Evolutionary conservation across 2,797 vertebrate species (phyloP).

Genomic region (Hipposideros larvatus): DNA sequence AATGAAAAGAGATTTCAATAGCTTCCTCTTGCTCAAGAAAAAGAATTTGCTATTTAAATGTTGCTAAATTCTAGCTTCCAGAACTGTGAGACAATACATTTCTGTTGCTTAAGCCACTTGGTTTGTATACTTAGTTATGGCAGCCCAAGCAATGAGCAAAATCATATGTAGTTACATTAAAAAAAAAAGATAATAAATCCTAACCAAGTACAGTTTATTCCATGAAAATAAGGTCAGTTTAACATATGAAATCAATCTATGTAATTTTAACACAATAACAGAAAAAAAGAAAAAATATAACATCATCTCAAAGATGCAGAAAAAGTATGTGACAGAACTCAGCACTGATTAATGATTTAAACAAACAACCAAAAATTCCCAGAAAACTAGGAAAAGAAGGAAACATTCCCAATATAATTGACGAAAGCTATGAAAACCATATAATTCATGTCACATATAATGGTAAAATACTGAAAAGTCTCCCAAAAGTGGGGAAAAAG

Average conservation of each 20-base stretch:
- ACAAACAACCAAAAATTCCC: too few relatives aligned
- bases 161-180: too few relatives aligned
- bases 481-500: neutral
- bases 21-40: neutral
- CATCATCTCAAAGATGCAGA: neutral
- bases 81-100: neutral
- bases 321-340: neutral
- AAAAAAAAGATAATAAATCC: neutral
- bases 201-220: neutral
- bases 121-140: neutral
- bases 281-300: neutral
- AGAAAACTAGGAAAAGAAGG: too few relatives aligned
- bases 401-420: too few relatives aligned
- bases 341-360: neutral
- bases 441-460: neutral
- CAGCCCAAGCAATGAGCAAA: neutral
- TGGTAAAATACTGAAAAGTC: neutral
- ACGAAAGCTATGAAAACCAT: neutral
- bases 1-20: neutral
- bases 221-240: neutral
- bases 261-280: conserved; percentile 40
- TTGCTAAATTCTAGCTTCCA: neutral
- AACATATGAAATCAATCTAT: conserved; percentile 11
- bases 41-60: neutral
- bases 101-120: neutral